phyloP scores from a whole-genome alignment of 92 coral and sea anemone genomes.

The Pocillopora grandis region DNA sequence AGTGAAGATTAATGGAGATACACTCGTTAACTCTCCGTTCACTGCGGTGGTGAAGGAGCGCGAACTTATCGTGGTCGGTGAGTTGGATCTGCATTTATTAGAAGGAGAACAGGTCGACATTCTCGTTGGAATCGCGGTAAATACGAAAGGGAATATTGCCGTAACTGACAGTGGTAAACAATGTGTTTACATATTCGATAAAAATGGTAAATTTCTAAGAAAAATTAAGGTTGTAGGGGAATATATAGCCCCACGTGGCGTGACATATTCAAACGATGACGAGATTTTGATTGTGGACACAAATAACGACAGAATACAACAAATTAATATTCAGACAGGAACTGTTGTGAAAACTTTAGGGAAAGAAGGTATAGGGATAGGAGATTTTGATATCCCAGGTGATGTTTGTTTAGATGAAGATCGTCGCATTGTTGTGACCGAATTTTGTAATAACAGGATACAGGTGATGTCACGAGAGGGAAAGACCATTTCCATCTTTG shows the following conservation, averaged over 20 bases:
- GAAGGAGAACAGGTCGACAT: background rate
- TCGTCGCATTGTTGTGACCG: background rate
- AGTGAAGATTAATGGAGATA: no score
- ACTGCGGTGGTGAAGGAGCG: background rate
- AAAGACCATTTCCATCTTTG: background rate
- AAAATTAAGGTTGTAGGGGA: background rate
- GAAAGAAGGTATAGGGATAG: background rate
- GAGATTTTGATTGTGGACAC: background rate
- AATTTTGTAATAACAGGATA: background rate
- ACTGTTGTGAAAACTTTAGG: background rate
- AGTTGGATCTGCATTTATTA: background rate
- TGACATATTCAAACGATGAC: background rate
- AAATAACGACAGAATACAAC: background rate
- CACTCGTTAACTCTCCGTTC: background rate
- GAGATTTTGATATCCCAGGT: background rate
- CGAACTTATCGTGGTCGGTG: background rate
- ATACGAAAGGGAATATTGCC: background rate
- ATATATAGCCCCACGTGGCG: background rate
- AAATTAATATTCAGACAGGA: background rate
- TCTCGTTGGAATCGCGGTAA: background rate
- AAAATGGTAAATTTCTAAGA: background rate
- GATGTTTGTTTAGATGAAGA: background rate
- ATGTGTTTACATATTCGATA: background rate
- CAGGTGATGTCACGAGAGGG: background rate
- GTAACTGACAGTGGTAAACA: background rate